A percentile compares a stretch with the other conserved stretches of the same genome.
Evolutionary conservation across 30 jellyfish, hydroid and myxozoan species (phyloP).

Genomic region (Aurelia coerulea): DNA sequence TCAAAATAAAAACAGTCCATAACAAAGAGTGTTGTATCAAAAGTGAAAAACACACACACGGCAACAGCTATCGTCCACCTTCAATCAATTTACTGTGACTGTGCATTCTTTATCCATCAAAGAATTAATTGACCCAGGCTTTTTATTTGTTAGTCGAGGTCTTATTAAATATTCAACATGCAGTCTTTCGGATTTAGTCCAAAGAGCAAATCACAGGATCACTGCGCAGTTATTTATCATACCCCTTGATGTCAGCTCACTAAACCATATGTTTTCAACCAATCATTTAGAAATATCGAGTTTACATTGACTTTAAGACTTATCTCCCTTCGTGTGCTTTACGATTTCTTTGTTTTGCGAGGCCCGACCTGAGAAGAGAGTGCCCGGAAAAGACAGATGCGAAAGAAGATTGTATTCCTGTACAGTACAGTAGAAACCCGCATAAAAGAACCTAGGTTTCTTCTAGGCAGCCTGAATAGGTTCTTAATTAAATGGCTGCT

Average conservation of each 20-base stretch:
- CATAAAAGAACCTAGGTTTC: too few relatives aligned
- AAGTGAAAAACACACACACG: constrained; percentile 2
- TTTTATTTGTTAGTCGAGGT: background rate
- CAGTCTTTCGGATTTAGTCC: constrained; percentile 3
- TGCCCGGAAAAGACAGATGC: too few relatives aligned
- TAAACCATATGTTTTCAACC: constrained; percentile 12
- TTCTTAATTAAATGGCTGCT: too few relatives aligned
- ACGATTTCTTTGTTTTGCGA: too few relatives aligned
- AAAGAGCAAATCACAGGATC: background rate
- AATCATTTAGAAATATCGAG: background rate
- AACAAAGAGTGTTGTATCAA: constrained; percentile 31
- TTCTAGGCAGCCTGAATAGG: too few relatives aligned
- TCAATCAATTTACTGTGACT: too few relatives aligned
- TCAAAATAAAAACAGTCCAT: constrained; percentile 26
- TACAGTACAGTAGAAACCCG: too few relatives aligned
- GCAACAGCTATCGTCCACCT: background rate
- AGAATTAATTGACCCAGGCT: constrained; percentile 15
- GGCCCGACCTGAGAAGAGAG: too few relatives aligned
- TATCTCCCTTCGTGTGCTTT: too few relatives aligned
- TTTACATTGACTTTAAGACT: constrained; percentile 9
- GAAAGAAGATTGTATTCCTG: too few relatives aligned
- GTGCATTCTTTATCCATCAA: too few relatives aligned
- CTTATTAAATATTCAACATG: constrained; percentile 15
- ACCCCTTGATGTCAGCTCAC: constrained; percentile 17
- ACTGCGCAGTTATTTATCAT: constrained; percentile 25